A percentile compares a stretch with the other conserved stretches of the same genome.
These are phyloP conservation scores for Chrosomus eos DNA, from an alignment of 2,797 vertebrate genomes.

Conservation along the genomic window DNA sequence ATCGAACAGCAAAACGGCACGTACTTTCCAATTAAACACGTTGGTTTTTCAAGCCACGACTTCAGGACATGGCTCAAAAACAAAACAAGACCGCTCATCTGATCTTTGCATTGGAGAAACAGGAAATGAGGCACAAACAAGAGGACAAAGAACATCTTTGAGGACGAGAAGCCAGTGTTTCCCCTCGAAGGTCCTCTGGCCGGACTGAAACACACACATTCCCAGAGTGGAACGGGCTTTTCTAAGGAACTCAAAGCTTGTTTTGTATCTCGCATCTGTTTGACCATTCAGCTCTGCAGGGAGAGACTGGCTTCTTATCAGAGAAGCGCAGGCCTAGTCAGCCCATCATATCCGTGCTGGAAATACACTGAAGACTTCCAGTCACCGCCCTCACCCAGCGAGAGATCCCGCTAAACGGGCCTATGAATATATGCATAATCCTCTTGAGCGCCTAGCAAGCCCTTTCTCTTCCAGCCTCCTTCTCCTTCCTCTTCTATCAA, in stretches of 20 bases:
- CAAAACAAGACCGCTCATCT: constrained; percentile 43
- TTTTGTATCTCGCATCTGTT: constrained; percentile 82
- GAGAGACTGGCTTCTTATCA: constrained; percentile 93
- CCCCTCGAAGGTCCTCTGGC: constrained; percentile 65
- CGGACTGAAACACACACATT: constrained; percentile 69
- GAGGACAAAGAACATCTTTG: constrained; percentile 82
- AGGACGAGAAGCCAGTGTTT: constrained; percentile 65
- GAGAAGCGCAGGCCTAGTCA: constrained; percentile 86
- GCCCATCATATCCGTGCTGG: constrained; percentile 83
- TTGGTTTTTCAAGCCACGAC: constrained; percentile 19
- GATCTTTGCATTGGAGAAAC: constrained; percentile 45
- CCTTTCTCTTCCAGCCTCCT: constrained; percentile 28
- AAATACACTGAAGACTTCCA: constrained; percentile 82
- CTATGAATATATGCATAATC: constrained; percentile 54
- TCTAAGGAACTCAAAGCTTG: constrained; percentile 70
- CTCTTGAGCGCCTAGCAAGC: constrained; percentile 54
- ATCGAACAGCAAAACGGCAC: neutral
- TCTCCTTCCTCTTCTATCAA: constrained; percentile 5
- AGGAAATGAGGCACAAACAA: constrained; percentile 75
- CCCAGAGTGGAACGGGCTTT: constrained; percentile 67
- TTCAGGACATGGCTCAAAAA: constrained; percentile 29
- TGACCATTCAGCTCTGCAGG: constrained; percentile 75
- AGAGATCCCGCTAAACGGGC: constrained; percentile 62
- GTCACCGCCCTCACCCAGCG: constrained; percentile 84
- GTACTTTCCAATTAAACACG: neutral